Conservation (phyloP, 2,888 invertebrate species). For the Lasioglossum vierecki region DNA sequence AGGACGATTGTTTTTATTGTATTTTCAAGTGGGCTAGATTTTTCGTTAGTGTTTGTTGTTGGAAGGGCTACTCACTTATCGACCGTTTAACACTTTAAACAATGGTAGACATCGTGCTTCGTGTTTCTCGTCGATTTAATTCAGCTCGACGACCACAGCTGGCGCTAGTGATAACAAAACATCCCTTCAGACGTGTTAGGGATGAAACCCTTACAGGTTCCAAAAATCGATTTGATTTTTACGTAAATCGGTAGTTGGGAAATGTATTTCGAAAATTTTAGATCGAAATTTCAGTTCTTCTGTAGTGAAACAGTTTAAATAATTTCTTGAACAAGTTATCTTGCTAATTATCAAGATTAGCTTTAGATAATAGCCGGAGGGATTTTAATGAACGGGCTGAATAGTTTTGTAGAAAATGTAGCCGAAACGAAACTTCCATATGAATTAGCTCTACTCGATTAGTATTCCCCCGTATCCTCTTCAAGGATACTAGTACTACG, state of each 20-base stretch:
- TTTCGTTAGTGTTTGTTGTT: neutral
- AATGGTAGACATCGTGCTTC: neutral
- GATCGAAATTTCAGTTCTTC: neutral
- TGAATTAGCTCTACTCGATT: neutral
- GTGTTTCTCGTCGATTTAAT: neutral
- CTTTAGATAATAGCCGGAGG: neutral
- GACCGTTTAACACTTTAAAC: neutral
- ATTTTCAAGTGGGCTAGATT: neutral
- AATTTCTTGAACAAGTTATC: neutral
- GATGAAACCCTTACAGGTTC: neutral
- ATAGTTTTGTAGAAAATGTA: neutral
- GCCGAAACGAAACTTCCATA: neutral
- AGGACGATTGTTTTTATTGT: neutral
- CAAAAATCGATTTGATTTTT: neutral
- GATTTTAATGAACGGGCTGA: neutral
- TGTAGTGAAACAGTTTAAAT: neutral
- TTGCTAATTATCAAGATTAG: neutral
- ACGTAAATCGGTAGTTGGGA: neutral
- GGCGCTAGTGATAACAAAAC: neutral
- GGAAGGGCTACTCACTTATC: neutral
- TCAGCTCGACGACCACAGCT: neutral
- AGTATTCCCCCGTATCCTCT: neutral
- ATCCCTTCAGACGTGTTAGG: neutral
- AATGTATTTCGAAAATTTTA: neutral
- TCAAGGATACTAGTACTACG: neutral